phyloP scores from a whole-genome alignment of 35 echinoderm and acorn worm species.

The Stichopus chloronotus region DNA sequence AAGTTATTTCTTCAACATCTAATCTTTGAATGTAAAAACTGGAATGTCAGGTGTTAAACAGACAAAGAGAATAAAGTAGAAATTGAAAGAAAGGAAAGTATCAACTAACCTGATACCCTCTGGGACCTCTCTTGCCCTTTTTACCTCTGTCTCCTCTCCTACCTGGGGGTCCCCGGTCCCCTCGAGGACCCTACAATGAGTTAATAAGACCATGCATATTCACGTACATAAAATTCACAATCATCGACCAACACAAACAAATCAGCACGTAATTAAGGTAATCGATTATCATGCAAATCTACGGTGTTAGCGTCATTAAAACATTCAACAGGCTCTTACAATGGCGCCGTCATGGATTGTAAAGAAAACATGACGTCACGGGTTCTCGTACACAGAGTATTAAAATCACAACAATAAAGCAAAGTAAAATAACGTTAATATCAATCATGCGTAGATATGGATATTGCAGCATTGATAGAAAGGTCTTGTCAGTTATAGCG shows the following conservation, averaged over 20 bases:
- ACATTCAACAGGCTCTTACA: neutral
- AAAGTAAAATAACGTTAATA: too few species aligned
- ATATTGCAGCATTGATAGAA: too few species aligned
- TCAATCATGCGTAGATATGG: too few species aligned
- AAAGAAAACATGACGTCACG: too few species aligned
- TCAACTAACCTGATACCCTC: conserved; percentile 29
- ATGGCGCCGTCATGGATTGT: too few species aligned
- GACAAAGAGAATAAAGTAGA: too few species aligned
- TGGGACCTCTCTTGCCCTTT: conserved; percentile 54
- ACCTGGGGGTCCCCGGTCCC: conserved; percentile 38
- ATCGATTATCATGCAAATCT: neutral
- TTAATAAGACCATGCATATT: neutral
- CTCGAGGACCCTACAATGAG: conserved; percentile 22
- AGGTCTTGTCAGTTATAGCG: too few species aligned
- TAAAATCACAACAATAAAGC: too few species aligned
- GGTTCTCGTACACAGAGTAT: too few species aligned
- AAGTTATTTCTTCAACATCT: too few species aligned
- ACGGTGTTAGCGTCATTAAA: neutral
- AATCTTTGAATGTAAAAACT: too few species aligned
- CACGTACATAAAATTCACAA: neutral
- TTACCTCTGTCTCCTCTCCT: conserved; percentile 57
- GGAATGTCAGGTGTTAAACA: too few species aligned
- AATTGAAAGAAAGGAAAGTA: neutral
- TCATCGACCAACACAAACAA: neutral
- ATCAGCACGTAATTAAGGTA: neutral